These are phyloP conservation scores for Tinea semifulvella DNA, from an alignment of 2,888 invertebrate genomes.

Conservation along the genomic window DNA sequence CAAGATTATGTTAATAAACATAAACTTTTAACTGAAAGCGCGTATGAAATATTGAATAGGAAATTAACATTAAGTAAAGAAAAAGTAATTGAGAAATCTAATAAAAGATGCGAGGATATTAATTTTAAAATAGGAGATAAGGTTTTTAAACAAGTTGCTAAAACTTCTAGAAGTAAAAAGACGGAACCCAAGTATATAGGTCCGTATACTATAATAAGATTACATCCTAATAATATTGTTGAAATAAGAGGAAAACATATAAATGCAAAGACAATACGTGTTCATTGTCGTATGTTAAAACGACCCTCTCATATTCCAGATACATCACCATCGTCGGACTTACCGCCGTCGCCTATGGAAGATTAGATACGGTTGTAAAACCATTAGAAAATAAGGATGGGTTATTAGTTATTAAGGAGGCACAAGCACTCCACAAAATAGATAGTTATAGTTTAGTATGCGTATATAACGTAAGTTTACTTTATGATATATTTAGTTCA, in stretches of 20 bases:
- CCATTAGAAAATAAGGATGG: conserved; percentile 3
- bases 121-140: conserved; percentile 18
- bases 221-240: conserved; percentile 1
- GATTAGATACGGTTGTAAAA: background rate
- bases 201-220: background rate
- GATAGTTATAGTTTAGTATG: conserved; percentile 9
- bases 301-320: conserved; percentile 4
- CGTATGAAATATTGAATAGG: conserved; percentile 2
- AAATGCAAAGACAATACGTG: conserved; percentile 7
- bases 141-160: conserved; percentile 18
- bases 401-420: conserved; percentile 7
- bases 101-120: conserved; percentile 13
- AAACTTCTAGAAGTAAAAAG: conserved; percentile 16
- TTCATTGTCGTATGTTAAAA: conserved; percentile 3
- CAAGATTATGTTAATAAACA: conserved; percentile 15
- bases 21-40: background rate
- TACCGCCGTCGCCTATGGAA: background rate
- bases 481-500: background rate
- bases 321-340: background rate
- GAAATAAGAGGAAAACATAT: conserved; percentile 5
- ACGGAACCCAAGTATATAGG: conserved; percentile 12
- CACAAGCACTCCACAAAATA: background rate
- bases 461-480: background rate
- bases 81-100: conserved; percentile 13
- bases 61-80: conserved; percentile 13